Conservation (phyloP, 2,113 vertebrate species). For the Dendropsophus ebraccatus region DNA sequence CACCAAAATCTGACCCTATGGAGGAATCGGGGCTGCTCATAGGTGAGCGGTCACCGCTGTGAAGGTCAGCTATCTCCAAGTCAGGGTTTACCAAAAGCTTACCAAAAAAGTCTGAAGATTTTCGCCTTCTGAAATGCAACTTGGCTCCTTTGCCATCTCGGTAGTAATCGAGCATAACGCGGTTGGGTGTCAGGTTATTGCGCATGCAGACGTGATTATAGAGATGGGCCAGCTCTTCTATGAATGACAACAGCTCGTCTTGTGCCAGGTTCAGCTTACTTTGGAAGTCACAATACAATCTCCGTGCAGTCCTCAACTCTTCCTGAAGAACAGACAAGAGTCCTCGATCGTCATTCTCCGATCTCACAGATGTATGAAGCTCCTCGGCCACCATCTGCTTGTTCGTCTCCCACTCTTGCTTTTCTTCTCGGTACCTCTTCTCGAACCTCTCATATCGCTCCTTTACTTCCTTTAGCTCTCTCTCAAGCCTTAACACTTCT, state of each 20-base stretch:
- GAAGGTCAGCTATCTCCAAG: conserved; percentile 61
- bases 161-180: conserved; percentile 82
- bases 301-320: conserved; percentile 75
- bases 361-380: conserved; percentile 75
- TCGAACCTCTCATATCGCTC: conserved; percentile 71
- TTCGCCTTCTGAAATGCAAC: conserved; percentile 66
- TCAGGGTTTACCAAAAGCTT: conserved; percentile 69
- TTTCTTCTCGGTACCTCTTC: conserved; percentile 74
- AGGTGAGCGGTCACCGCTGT: conserved; percentile 67
- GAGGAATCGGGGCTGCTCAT: conserved; percentile 73
- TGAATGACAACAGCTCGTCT: conserved; percentile 82
- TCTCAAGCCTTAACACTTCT: conserved; percentile 73
- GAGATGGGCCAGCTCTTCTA: conserved; percentile 82
- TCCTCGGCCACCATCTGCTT: conserved; percentile 77
- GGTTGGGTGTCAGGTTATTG: conserved; percentile 81
- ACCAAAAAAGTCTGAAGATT: conserved; percentile 72
- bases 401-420: conserved; percentile 74
- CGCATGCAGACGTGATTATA: conserved; percentile 84
- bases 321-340: conserved; percentile 77
- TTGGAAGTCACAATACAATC: conserved; percentile 77
- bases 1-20: conserved; percentile 60
- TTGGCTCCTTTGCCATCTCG: conserved; percentile 67
- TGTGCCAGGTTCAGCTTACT: conserved; percentile 77
- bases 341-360: conserved; percentile 77
- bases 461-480: conserved; percentile 74